Base-by-base conservation (phyloP, 2,113 vertebrate genomes). In the Nesoenas mayeri region DNA sequence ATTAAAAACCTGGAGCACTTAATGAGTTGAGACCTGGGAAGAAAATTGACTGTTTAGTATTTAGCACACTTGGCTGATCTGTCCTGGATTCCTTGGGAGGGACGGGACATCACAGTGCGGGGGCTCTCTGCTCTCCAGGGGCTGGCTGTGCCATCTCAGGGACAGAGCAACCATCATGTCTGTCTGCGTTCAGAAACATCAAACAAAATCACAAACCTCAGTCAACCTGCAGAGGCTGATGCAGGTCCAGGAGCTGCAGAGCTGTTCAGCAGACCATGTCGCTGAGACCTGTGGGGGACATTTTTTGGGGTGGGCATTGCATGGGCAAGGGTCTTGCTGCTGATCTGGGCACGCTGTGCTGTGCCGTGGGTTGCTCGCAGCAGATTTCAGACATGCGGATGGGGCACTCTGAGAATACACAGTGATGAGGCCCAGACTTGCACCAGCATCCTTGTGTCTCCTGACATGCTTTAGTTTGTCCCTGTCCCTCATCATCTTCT, bases 371-470 rank as follows among this genome's bases (percentile, higher is more conserved):
- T 2, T 26, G 58, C 60, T 58, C 25, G 8, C 15, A 20, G 48
- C 56, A 19, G 22, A 8, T 12, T 29, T 21, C 3, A 3, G 62
- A 54, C 22, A 1, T 3, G 28, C 2, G 4, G 60, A 12, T 1
- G 3, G 53, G 21, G 17, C 1, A 5, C 0, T 1, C 53, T 51
- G 32, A 10, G 47, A 60, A 25, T 10, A 16, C 0, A 4, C 24
- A 16, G 22, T 13, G 54, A 48, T n/a, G 48, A 48, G 40, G 34
- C 42, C 61, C 36, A 61, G 62, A 29, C 25, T 80, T 26, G 19
- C 20, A 14, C 34, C 31, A 31, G 47, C 22, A 6, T 32, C 38
- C 29, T 56, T 3, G 1, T 17, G 28, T 47, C 9, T 12, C 47
- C 29, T n/a, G 38, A 15, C 0, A 0, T n/a, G 24, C 54, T 69